phyloP scores from a whole-genome alignment of 2,797 vertebrate species.

The Paedocypris micromegethes region DNA sequence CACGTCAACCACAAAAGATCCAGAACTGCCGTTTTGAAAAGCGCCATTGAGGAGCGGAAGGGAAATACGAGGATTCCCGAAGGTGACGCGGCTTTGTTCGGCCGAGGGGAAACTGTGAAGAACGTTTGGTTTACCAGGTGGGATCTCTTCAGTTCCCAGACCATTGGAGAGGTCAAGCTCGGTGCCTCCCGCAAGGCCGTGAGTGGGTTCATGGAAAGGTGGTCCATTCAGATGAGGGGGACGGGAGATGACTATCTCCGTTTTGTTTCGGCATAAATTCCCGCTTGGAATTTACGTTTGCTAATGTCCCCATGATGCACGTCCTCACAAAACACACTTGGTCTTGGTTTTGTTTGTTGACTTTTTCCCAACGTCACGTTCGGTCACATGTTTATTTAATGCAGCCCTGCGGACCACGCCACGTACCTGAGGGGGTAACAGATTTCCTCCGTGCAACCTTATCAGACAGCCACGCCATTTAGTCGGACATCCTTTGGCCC shows the following conservation, averaged over 20 bases:
- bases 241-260: conserved; percentile 34
- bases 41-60: conserved; percentile 27
- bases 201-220: conserved; percentile 18
- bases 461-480: conserved; percentile 65
- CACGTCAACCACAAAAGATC: conserved; percentile 46
- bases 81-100: conserved; percentile 40
- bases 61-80: conserved; percentile 45
- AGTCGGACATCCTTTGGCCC: conserved; percentile 53
- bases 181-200: conserved; percentile 9
- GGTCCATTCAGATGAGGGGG: conserved; percentile 17
- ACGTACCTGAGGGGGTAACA: conserved; percentile 51
- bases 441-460: conserved; percentile 49
- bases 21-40: conserved; percentile 32
- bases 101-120: conserved; percentile 30
- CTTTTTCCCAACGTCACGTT: conserved; percentile 30
- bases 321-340: not conserved
- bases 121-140: conserved; percentile 33
- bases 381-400: conserved; percentile 41
- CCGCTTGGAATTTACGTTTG: conserved; percentile 13
- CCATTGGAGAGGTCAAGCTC: conserved; percentile 25
- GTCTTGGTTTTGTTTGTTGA: conserved; percentile 25
- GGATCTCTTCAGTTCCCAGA: conserved; percentile 27
- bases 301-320: too few species aligned
- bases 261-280: conserved; percentile 28
- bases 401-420: conserved; percentile 36